phyloP scores from a whole-genome alignment of 2,113 vertebrate species.

The Candoia aspera region DNA sequence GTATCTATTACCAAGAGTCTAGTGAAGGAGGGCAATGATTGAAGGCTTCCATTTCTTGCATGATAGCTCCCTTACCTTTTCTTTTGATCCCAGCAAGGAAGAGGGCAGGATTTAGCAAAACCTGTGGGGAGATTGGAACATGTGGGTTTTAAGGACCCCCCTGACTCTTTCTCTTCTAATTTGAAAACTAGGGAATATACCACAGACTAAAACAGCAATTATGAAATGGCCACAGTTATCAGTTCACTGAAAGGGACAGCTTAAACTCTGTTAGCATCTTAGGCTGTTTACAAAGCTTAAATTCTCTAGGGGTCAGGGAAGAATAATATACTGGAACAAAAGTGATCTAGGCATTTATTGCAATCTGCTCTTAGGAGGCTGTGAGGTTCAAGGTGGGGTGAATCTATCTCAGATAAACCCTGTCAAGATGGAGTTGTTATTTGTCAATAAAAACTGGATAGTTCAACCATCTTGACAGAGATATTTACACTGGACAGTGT shows the following conservation, averaged over 20 bases:
- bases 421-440: background rate
- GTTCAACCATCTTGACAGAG: background rate
- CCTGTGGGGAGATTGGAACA: background rate
- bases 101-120: background rate
- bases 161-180: background rate
- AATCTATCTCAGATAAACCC: background rate
- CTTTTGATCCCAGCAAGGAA: background rate
- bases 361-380: background rate
- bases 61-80: background rate
- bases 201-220: background rate
- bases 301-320: background rate
- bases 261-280: background rate
- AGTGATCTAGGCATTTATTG: background rate
- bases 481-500: background rate
- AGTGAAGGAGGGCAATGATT: background rate
- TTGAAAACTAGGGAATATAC: background rate
- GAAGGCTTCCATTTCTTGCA: background rate
- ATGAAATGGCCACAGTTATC: background rate
- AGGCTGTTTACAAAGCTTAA: background rate
- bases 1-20: background rate
- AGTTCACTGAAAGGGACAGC: background rate
- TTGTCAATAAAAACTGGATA: background rate
- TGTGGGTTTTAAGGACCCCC: background rate
- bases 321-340: background rate
- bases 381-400: background rate